Base-by-base conservation (phyloP, 2,888 invertebrate species). In the Augiades crinisus region DNA sequence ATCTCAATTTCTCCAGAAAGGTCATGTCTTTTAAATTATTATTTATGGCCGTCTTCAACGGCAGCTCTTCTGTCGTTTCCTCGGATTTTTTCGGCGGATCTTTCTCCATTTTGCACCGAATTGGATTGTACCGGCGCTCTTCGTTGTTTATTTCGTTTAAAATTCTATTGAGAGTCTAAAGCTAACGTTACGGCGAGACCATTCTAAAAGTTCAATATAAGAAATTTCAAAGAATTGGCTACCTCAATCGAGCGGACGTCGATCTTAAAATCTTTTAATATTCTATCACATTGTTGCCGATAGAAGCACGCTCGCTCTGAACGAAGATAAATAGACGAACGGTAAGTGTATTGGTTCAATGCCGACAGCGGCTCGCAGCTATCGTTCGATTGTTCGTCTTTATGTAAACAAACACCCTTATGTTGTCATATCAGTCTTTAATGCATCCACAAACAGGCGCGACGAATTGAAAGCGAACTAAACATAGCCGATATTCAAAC, bases 1-100 rank as follows among this genome's bases (percentile, higher is more conserved):
- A 85, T 50, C 79, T 83, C 12, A 91, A 54, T 73, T 91, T 92
- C 58, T 91, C 80, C 30, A 72, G 60, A 43, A 80, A 68, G 10
- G 69, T 78, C 81, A 85, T 78, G 24, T 75, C 70, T 54, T 75
- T 68, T 54, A 78, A 60, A 58, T 65, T 64, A 34, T 59, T 65
- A 60, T 73, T 72, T n/a, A 60, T 46, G 58, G 76, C 74, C 7
- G 59, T 59, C 64, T 83, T 86, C 40, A 83, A 56, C 1, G 85
- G 79, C 10, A 77, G 57, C 56, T 75, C 80, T 49, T 84, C 84
- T 1, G 61, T 67, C 17, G 62, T 68, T 16, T 72, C 74, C 12
- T 67, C 55, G 24, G 31, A 19, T 24, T 49, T 60, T 49, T 59
- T 54, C 33, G 51, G 6, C 38, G 41, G 56, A 31, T 51, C 44